Evolutionary conservation across 2,113 vertebrate species (phyloP), one percentile per base, ranked within the genome.

Genomic region (Gavialis gangeticus): DNA sequence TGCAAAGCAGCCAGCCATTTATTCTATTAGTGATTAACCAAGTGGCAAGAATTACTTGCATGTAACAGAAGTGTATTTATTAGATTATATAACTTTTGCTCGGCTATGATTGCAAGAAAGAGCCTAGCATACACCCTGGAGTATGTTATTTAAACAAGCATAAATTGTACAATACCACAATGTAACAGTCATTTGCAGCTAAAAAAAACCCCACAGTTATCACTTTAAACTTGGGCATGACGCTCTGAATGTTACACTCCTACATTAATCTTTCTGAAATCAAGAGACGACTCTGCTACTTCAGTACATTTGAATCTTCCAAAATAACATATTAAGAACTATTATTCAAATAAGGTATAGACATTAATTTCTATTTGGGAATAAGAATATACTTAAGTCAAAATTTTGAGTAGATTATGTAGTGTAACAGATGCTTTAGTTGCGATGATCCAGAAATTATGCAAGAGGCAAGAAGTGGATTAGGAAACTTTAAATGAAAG

Each of bases 151-250:
- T 2, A 55, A 66, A 78, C 77, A 24, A 73, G 55, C 15, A 66
- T 56, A 21, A 80, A 92, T 27, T 21, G 67, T 18, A 67, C 27
- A 4, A 27, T 18, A 14, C 62, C 80, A 22, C 14, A 56, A 1
- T 83, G 12, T 3, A 75, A 0, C 79, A 88, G 37, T 9, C 56
- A 28, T 46, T 5, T 25, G 3, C 17, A 87, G 67, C 37, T 81
- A 12, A 63, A 75, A 75, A 2, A 73, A 13, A n/a, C 75, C 15
- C 30, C 46, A 63, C 87, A 75, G 24, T 12, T n/a, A 22, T 5
- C 5, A 63, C 0, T 56, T 6, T 22, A 77, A 2, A 13, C 82
- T 4, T 54, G 25, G 6, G 9, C 27, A 37, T 12, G 21, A 4
- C 16, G 10, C 69, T 83, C 24, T 1, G 69, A 83, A 62, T 73